Conservation (phyloP, 2,888 invertebrate species). For the Steromphala cineraria region DNA sequence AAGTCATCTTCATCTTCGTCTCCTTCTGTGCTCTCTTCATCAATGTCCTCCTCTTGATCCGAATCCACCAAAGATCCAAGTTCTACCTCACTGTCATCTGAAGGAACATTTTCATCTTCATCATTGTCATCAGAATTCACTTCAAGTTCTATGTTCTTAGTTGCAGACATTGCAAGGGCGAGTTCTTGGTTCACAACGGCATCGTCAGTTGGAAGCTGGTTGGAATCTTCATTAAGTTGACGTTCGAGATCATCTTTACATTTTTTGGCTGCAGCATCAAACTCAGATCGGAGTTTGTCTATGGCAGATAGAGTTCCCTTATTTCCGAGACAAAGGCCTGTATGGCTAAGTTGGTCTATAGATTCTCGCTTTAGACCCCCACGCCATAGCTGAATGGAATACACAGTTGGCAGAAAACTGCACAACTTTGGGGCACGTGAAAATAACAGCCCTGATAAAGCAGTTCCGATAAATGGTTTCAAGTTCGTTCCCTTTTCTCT, state of each 20-base stretch:
- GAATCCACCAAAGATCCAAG: background rate
- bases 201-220: background rate
- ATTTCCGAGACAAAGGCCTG: background rate
- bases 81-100: background rate
- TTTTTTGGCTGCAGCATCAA: background rate
- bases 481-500: no score
- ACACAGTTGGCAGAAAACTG: no score
- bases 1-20: background rate
- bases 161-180: background rate
- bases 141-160: background rate
- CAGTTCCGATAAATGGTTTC: constrained; percentile 1
- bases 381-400: no score
- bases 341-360: background rate
- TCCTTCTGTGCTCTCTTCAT: background rate
- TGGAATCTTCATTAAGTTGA: background rate
- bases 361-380: background rate
- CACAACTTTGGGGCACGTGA: no score
- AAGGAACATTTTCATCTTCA: background rate
- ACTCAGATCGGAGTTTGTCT: background rate
- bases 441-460: no score
- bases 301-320: background rate
- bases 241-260: background rate
- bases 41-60: background rate
- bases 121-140: background rate
- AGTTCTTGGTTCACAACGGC: background rate